Conservation (phyloP, 2,888 invertebrate species). For the Chymomyza caudatula region DNA sequence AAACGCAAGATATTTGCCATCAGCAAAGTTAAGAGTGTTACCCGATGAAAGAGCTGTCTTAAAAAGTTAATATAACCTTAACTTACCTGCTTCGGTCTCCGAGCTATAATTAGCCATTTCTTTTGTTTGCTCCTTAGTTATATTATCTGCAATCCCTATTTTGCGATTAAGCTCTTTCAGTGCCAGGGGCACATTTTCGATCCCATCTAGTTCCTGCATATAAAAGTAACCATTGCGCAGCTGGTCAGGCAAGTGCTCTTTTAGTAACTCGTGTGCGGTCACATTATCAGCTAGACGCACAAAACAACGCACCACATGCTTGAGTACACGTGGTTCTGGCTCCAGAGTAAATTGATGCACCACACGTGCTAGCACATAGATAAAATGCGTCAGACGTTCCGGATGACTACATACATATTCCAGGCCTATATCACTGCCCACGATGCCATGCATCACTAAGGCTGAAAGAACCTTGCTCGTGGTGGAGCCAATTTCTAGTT, state of each 20-base stretch:
- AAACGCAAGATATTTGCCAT: too few relatives aligned
- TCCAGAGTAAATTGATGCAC: slow-evolving; percentile 31
- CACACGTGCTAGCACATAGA: slow-evolving; percentile 26
- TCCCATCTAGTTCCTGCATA: slow-evolving; percentile 2
- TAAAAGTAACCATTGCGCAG: slow-evolving; percentile 32
- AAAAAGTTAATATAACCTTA: too few relatives aligned
- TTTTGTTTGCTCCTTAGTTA: too few relatives aligned
- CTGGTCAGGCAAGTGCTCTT: slow-evolving; percentile 21
- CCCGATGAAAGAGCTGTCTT: too few relatives aligned
- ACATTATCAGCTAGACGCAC: slow-evolving; percentile 13
- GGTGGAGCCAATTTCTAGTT: slow-evolving; percentile 23
- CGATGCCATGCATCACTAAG: slow-evolving; percentile 18
- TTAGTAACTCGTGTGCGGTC: slow-evolving; percentile 26
- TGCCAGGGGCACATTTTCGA: slow-evolving; percentile 4
- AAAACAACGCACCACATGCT: slow-evolving; percentile 27
- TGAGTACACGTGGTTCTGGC: slow-evolving; percentile 21
- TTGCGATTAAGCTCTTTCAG: slow-evolving; percentile 20
- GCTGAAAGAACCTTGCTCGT: slow-evolving; percentile 23
- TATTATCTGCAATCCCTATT: background rate
- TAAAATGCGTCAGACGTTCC: slow-evolving; percentile 22
- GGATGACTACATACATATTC: slow-evolving; percentile 18
- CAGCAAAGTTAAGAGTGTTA: too few relatives aligned
- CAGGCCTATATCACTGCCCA: slow-evolving; percentile 26
- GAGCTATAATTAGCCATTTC: too few relatives aligned
- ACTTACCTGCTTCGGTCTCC: too few relatives aligned